A percentile compares a stretch with the other conserved stretches of the same genome.
phyloP scores from a whole-genome alignment of 2,888 invertebrate genomes.

The Nephrotoma guestfalica region DNA sequence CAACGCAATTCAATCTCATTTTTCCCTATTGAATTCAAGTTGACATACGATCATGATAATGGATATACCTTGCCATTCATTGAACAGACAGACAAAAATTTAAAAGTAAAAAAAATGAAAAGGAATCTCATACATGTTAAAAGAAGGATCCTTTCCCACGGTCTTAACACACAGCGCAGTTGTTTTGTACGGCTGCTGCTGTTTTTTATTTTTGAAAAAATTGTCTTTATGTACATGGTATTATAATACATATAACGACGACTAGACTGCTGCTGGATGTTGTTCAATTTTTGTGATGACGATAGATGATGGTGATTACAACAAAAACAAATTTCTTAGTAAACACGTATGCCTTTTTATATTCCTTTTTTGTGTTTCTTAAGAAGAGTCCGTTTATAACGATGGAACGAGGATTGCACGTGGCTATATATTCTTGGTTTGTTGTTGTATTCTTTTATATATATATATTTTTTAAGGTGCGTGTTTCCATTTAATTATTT shows the following conservation, averaged over 20 bases:
- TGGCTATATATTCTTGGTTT: background rate
- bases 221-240: background rate
- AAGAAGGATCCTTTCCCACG: conserved; percentile 5
- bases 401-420: conserved; percentile 5
- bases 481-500: background rate
- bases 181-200: background rate
- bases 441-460: background rate
- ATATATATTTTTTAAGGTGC: background rate
- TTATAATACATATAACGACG: background rate
- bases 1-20: background rate
- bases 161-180: background rate
- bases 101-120: background rate
- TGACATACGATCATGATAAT: conserved; percentile 3
- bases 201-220: background rate
- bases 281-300: background rate
- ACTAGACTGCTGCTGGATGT: background rate
- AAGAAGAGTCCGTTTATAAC: background rate
- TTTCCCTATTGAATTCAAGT: background rate
- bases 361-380: background rate
- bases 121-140: background rate
- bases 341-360: background rate
- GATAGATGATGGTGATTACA: background rate
- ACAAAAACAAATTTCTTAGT: background rate
- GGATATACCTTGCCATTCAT: background rate
- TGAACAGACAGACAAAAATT: background rate